Evolutionary conservation across 2,113 vertebrate species (phyloP), one percentile per base, ranked within the genome.

Genomic region (Oreotrochilus melanogaster): DNA sequence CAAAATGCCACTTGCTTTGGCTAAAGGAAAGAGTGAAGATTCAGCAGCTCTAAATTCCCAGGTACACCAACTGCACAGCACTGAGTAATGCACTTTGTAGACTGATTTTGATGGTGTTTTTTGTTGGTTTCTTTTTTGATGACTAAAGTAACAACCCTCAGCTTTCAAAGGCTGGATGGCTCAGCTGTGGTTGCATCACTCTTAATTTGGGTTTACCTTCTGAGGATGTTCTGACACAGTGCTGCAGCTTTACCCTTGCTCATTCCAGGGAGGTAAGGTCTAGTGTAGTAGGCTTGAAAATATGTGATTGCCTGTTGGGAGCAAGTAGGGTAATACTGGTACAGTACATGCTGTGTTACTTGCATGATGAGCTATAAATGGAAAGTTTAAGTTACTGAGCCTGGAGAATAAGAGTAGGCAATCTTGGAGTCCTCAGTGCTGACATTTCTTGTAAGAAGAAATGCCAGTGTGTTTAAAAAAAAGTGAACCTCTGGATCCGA

Each of bases 11-110:
- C 98, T 99, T 76, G 97, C 98, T 54, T 97, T 98, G 72, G 98
- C 99, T 92, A 99, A 99, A 97, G 98, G 98, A 3, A 99, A 99
- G 97, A 99, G 98, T 70, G 99, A 99, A 74, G 99, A 99, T 62
- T 97, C 98, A 0, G 88, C 98, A n/a, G 98, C 97, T n/a, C 98
- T 98, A 18, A 98, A 97, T 88, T 98, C 99, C 35, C 99, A 99
- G 99, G 99, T 99, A 97, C 96, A 6, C 22, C 57, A 86, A 37
- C 72, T 28, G 21, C 11, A 3, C 14, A 27, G 8, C 19, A 45
- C 56, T 93, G 78, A 78, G 30, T 70, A 88, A 69, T 10, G 21
- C 5, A 71, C 86, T 84, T 85, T 65, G 78, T 65, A 5, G 31
- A 1, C 39, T 28, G 64, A 37, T 80, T 94, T 93, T 53, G 28